Percentiles rank a stretch among this genome's conserved stretches.
Conservation (phyloP, 2,888 invertebrate genomes). For the Heliconius ethilla region DNA sequence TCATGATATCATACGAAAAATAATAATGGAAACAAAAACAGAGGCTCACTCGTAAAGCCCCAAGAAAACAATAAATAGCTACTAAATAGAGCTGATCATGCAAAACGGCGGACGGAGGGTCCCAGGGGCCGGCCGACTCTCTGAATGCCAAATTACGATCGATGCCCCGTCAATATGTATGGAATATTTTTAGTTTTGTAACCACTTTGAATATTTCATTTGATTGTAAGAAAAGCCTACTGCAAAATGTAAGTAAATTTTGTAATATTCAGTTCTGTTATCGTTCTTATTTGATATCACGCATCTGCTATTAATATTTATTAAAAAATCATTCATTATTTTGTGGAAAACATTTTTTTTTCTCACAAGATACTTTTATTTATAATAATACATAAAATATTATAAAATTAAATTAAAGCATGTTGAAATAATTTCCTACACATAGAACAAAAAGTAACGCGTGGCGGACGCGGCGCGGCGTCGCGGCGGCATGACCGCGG, state of each 20-base stretch:
- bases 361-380: not conserved
- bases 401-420: not conserved
- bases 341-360: too few species aligned
- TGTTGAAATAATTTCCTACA: not conserved
- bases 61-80: conserved; percentile 52
- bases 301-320: not conserved
- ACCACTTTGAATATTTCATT: not conserved
- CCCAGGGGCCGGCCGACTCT: not conserved
- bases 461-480: not conserved
- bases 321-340: too few species aligned
- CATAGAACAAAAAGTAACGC: not conserved
- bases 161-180: conserved; percentile 4
- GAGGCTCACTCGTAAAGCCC: conserved; percentile 33
- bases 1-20: conserved; percentile 24
- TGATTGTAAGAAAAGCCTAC: not conserved
- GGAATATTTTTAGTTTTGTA: not conserved
- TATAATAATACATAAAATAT: not conserved
- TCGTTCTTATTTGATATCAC: not conserved
- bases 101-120: conserved; percentile 38
- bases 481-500: conserved; percentile 34
- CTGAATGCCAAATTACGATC: conserved; percentile 26
- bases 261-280: not conserved
- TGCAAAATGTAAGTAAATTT: not conserved
- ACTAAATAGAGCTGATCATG: conserved; percentile 61
- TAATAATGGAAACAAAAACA: conserved; percentile 41